Base-by-base conservation (phyloP, 1,140 invertebrate genomes). In the Stenopsyche tienmushanensis region DNA sequence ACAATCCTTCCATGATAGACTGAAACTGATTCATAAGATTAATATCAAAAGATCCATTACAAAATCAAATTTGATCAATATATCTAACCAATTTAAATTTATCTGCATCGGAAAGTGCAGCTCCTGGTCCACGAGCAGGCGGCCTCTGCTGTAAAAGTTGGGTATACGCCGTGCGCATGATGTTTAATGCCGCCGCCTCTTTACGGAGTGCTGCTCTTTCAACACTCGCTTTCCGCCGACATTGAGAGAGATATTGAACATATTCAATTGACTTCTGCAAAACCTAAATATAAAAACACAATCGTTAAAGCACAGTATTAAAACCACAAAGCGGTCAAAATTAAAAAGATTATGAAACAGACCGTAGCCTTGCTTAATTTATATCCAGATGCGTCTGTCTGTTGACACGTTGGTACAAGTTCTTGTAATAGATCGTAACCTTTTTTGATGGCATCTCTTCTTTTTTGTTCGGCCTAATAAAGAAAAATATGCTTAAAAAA, bases 331-430 rank as follows among this genome's bases (percentile, higher is more conserved):
- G 7, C 13, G 3, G 9, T 23, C 17, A 50, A 17, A 5, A 41
- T 41, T 25, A 42, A 26, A 49, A 62, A 23, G 44, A 52, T 17
- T 21, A 50, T 62, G 1, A 23, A 52, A 77, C 78, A 78, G 72
- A 82, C 91, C 49, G 93, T 93, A 17, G 96, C 96, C 83, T 98
- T 99, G 75, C 95, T 98, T 24, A 97, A 83, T 82, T 98, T 98
- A 74, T 96, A 95, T 64, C 92, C 85, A 72, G 88, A 90, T 29
- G 91, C 87, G 73, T 93, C 89, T 53, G 90, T 91, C 75, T 94
- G 91, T 73, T 90, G 89, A 76, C 95, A 97, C 49, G 91, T 94
- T 1, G 96, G 96, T 3, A 98, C 94, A 67, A 98, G 78, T 72
- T 91, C 90, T 80, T 96, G 93, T 25, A 97, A 80, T 3, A 90